These are phyloP conservation scores for Petrocephalus microphthalmus DNA, from an alignment of 2,113 vertebrate species.

Conservation along the genomic window DNA sequence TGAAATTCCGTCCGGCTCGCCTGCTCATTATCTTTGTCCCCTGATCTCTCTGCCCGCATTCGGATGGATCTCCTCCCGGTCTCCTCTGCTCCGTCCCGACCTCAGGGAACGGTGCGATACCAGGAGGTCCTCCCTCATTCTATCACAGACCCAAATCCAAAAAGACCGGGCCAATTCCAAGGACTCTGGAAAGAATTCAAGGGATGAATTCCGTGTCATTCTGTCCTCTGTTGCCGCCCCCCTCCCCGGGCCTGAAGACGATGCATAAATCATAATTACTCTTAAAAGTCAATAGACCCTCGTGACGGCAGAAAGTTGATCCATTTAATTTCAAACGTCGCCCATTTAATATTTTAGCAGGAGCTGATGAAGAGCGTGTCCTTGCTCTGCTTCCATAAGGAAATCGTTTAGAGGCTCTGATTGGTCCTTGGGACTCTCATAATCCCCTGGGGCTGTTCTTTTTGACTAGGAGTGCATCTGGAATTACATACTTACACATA, in stretches of 20 bases:
- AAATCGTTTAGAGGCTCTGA: background rate
- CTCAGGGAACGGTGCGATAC: background rate
- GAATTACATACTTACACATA: background rate
- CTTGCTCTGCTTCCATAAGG: background rate
- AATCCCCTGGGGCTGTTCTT: background rate
- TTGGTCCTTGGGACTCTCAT: background rate
- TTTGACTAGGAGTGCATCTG: background rate
- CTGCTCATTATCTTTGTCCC: background rate
- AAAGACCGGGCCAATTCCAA: too few relatives aligned
- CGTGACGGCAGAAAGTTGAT: background rate
- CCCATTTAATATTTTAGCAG: background rate
- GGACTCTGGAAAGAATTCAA: background rate
- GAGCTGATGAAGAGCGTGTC: background rate
- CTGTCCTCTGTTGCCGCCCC: background rate
- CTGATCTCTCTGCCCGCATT: background rate
- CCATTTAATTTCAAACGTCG: background rate
- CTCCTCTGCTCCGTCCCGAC: background rate
- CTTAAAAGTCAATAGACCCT: constrained; percentile 5
- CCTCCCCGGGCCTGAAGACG: background rate
- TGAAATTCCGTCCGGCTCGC: background rate
- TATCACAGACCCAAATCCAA: background rate
- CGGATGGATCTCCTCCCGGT: background rate
- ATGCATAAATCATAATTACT: constrained; percentile 6
- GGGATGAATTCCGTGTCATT: background rate
- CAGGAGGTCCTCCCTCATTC: background rate